Evolutionary conservation across 2,797 vertebrate species (phyloP), one percentile per base, ranked within the genome.

Genomic region (Myiotriccus ornatus): DNA sequence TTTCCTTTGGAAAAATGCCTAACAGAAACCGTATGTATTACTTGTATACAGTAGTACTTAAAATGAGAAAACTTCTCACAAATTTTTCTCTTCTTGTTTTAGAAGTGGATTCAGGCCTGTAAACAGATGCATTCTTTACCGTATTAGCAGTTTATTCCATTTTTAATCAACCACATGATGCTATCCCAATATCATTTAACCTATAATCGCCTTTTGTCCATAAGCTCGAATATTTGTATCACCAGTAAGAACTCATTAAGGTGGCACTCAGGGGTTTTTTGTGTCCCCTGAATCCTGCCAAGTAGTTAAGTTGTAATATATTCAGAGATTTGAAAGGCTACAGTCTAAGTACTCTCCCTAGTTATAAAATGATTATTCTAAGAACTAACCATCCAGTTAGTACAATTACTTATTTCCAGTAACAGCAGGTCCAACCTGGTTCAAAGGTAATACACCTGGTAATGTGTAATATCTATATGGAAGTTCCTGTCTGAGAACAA

Each of bases 141-240:
- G 80, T 64, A 89, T 82, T 89, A 87, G 59, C 32, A 84, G 44
- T 91, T 88, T 68, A 32, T 90, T 94, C 90, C 16, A 27, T 65
- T 95, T 92, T 87, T 85, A 89, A 83, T 96, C 74, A 68, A 56
- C 60, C 46, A 77, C 80, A 41, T 47, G 83, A 93, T 95, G 47
- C 67, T 84, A 83, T 74, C 56, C 46, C 64, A 89, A 55, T 91
- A 90, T 93, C n/a, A 39, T 91, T 91, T 94, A 87, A 87, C 74
- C 20, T 94, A 47, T 79, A 86, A 90, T 89, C 1, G 0, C 74
- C 87, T 93, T 94, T 80, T 79, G 37, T 91, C 30, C 56, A 91
- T 60, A 90, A 86, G 63, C 67, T 77, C 83, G 84, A 91, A 84
- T 82, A 84, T 84, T 90, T 86, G 12, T 71, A 84, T 82, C 3